Base-by-base conservation (phyloP, 1,140 invertebrate genomes). In the Anastrepha obliqua region DNA sequence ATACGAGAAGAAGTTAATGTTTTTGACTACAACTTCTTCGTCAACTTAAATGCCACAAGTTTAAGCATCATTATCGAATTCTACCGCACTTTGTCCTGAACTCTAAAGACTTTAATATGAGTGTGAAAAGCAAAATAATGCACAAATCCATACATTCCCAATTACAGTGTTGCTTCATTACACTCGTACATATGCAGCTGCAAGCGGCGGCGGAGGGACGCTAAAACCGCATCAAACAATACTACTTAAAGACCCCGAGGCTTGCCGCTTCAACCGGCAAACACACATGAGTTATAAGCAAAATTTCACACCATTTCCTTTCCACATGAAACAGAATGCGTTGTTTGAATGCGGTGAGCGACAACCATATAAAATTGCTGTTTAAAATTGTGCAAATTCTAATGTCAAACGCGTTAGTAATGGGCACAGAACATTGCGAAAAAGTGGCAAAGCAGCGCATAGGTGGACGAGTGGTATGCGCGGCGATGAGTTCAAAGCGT, bases 291-390 rank as follows among this genome's bases (percentile, higher is more conserved):
- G 39, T 42, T 62, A 62, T 13, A 17, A 13, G 15, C 60, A 62
- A 17, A 6, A 55, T 55, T 55, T 55, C 51, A 55, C 51, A 55
- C 11, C 51, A 55, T 55, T 55, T 55, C 51, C 51, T 8, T 55
- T 55, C 9, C 51, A 9, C 9, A 55, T 9, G 5, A 9, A 7
- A 55, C 9, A 55, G 51, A 55, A 62, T 62, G 60, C 39, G 67
- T 74, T 70, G 29, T 74, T 39, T 44, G 4, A 47, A 4, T 17
- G 29, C 17, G 42, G 15, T 74, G 67, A 44, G 39, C 17, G 44
- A 74, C 44, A 74, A 17, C 67, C 67, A 74, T 42, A 74, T 74
- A 39, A 74, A 74, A 74, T 74, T 39, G 67, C 67, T 74, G 67
- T 74, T 74, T 74, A 47, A 47, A 74, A 74, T 74, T 74, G 67